Evolutionary conservation across 92 coral and sea anemone species (phyloP).

Genomic region (Zoanthus solanderi): DNA sequence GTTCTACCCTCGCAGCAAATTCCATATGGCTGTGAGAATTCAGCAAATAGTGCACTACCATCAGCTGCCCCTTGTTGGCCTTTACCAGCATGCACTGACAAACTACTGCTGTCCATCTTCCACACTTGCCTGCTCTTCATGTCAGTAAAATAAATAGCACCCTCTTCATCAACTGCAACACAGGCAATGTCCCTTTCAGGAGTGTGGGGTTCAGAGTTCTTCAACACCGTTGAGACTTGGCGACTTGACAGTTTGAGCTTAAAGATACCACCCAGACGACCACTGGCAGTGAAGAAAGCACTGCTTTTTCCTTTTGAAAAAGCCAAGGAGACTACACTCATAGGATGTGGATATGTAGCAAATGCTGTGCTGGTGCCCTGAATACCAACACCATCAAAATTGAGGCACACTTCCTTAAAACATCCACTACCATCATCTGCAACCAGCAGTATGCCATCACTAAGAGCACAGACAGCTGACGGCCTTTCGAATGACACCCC

Average conservation of each 20-base stretch:
- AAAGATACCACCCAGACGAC: conserved; percentile 49
- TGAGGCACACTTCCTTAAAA: conserved; percentile 17
- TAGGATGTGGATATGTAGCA: conserved; percentile 25
- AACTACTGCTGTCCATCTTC: conserved; percentile 45
- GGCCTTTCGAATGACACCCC: conserved; percentile 25
- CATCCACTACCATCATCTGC: conserved; percentile 24
- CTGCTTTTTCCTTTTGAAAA: conserved; percentile 27
- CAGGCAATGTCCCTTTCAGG: conserved; percentile 50
- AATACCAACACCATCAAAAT: conserved; percentile 16
- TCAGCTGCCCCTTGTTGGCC: conserved; percentile 57
- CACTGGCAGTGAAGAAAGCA: conserved; percentile 35
- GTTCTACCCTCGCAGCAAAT: conserved; percentile 27
- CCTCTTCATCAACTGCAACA: conserved; percentile 46
- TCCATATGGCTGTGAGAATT: conserved; percentile 33
- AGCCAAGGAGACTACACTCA: conserved; percentile 33
- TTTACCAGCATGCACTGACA: conserved; percentile 54
- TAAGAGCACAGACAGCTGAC: conserved; percentile 24
- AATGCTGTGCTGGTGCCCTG: conserved; percentile 24
- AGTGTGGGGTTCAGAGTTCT: conserved; percentile 40
- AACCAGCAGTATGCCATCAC: conserved; percentile 16
- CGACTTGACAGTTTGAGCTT: conserved; percentile 25
- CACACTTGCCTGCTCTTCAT: conserved; percentile 28
- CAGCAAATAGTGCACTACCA: conserved; percentile 52
- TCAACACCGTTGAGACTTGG: conserved; percentile 45
- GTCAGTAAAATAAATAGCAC: conserved; percentile 37